Conservation (phyloP, 2,797 vertebrate species). For the Leptatherina wallacei region DNA sequence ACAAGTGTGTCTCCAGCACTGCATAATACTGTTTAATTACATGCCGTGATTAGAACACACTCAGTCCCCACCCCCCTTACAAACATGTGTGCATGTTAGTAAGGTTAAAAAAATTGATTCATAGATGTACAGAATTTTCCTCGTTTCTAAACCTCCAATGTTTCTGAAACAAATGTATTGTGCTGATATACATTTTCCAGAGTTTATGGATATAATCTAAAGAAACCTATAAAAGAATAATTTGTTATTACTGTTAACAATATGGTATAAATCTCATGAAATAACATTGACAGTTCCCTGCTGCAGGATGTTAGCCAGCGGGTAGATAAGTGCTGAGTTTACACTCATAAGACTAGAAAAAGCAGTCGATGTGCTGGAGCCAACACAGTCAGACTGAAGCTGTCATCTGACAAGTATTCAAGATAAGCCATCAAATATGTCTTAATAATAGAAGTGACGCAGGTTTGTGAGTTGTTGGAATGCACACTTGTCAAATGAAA, state of each 20-base stretch:
- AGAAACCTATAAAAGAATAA: slow-evolving; percentile 10
- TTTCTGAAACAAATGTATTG: not conserved
- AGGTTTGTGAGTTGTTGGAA: not conserved
- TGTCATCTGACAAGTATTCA: slow-evolving; percentile 28
- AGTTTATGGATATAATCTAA: slow-evolving; percentile 12
- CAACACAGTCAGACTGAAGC: slow-evolving; percentile 19
- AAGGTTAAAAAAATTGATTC: too few relatives aligned
- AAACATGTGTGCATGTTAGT: too few relatives aligned
- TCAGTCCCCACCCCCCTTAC: too few relatives aligned
- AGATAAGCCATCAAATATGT: slow-evolving; percentile 14
- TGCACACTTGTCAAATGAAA: slow-evolving; percentile 9
- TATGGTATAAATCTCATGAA: slow-evolving; percentile 9
- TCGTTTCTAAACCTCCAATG: not conserved
- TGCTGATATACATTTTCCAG: slow-evolving; percentile 3
- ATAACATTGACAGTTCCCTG: slow-evolving; percentile 3
- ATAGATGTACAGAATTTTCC: too few relatives aligned
- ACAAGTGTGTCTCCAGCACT: slow-evolving; percentile 14
- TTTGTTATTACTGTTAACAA: slow-evolving; percentile 13
- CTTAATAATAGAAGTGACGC: not conserved
- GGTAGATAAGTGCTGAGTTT: slow-evolving; percentile 15
- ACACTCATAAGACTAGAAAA: slow-evolving; percentile 1
- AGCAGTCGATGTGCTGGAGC: slow-evolving; percentile 10
- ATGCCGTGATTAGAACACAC: slow-evolving; percentile 11
- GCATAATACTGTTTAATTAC: slow-evolving; percentile 1
- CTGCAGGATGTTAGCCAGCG: slow-evolving; percentile 32